Evolutionary conservation across 1,140 invertebrate species (phyloP).

Genomic region (Cataglyphis hispanica): DNA sequence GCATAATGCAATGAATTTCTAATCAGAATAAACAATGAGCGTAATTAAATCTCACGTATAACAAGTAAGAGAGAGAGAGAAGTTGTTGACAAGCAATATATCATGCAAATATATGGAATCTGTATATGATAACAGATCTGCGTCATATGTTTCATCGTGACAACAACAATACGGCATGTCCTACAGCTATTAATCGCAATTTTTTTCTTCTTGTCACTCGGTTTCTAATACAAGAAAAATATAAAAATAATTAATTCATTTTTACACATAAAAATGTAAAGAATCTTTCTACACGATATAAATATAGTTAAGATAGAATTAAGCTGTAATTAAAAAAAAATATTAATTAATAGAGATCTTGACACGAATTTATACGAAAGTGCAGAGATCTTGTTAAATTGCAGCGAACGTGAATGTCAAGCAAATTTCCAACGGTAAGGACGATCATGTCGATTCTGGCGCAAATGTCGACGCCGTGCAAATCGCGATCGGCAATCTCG

Average conservation of each 20-base stretch:
- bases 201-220: neutral
- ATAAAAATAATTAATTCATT: constrained; percentile 4
- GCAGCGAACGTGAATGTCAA: constrained; percentile 79
- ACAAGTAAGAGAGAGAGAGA: neutral
- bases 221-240: neutral
- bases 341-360: constrained; percentile 1
- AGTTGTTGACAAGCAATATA: neutral
- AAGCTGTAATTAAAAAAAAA: neutral
- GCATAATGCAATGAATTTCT: constrained; percentile 3
- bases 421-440: constrained; percentile 75
- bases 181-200: neutral
- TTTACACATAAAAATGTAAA: neutral
- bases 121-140: neutral
- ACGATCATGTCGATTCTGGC: constrained; percentile 77
- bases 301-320: neutral
- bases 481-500: constrained; percentile 89
- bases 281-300: neutral
- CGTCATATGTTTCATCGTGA: neutral
- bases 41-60: neutral
- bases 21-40: neutral
- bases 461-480: constrained; percentile 89
- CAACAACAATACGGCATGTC: neutral
- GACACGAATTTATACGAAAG: neutral
- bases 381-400: constrained; percentile 20
- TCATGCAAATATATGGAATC: neutral